Base-by-base conservation (phyloP, 2,888 invertebrate species). In the Himalopsyche japonica region DNA sequence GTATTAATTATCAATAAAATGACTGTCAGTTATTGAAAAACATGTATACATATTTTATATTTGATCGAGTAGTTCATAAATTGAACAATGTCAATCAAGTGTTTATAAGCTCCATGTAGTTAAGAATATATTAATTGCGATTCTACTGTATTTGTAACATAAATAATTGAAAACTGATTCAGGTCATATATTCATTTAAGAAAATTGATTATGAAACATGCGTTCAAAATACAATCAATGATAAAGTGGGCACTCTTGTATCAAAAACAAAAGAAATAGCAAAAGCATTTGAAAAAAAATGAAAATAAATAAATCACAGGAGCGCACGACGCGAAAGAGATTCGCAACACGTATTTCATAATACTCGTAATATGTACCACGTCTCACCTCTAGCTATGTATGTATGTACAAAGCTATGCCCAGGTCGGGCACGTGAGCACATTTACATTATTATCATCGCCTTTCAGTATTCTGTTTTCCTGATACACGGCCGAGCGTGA, bases 341-440 rank as follows among this genome's bases (percentile, higher is more conserved):
- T 85, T 86, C 86, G 77, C 85, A 76, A 80, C 88, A 88, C 88
- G 88, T 88, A 88, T 88, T 88, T 88, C 88, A 88, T 88, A 88
- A 88, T 82, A 81, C 85, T 81, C 77, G 85, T 81, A 83, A 82
- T 85, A 84, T 84, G 83, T 82, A 83, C 82, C 84, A 85, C 82
- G 85, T 84, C 57, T 20, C 57, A 48, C 79, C 10, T 80, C 77
- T 43, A 78, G 77, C 27, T 82, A 84, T 79, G 48, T 76, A 81
- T 48, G 76, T 76, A 81, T 76, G 47, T 57, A 57, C 48, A 76
- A 70, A 79, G 82, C 76, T 48, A 83, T 78, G 84, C 80, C 83
- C 86, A 84, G 86, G 86, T 84, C 84, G 84, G 43, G 86, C 86
- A 83, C 86, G 86, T 86, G 86, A 86, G 86, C 83, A 79, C 86